Evolutionary conservation across 2,888 invertebrate species (phyloP).

Genomic region (Laothoe populi): DNA sequence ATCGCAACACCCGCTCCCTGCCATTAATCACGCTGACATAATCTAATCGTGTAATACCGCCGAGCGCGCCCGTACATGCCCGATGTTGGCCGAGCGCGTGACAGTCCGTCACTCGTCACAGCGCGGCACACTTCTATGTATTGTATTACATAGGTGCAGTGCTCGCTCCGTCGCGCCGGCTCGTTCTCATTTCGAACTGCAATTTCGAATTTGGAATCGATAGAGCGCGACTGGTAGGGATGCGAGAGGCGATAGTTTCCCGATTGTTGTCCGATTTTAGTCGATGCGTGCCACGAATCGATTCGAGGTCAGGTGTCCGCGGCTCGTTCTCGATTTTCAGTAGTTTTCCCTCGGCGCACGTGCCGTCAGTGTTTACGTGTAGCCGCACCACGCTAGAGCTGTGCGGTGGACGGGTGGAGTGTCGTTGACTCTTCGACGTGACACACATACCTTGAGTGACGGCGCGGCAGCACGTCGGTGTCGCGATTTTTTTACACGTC

Average conservation of each 20-base stretch:
- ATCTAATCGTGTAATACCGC: constrained; percentile 63
- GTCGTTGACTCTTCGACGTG: constrained; percentile 81
- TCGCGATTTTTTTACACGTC: constrained; percentile 59
- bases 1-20: constrained; percentile 64
- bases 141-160: constrained; percentile 73
- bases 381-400: constrained; percentile 37
- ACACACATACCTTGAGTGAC: constrained; percentile 81
- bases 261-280: constrained; percentile 45
- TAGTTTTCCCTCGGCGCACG: constrained; percentile 62
- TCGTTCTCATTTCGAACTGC: constrained; percentile 55
- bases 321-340: constrained; percentile 51
- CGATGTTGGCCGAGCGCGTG: constrained; percentile 70
- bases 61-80: constrained; percentile 51
- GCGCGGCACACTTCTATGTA: constrained; percentile 76
- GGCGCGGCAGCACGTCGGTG: constrained; percentile 63
- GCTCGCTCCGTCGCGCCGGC: constrained; percentile 65
- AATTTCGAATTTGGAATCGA: constrained; percentile 60
- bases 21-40: constrained; percentile 72
- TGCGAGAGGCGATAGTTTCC: constrained; percentile 23
- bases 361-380: constrained; percentile 73
- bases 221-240: constrained; percentile 23
- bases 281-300: constrained; percentile 52
- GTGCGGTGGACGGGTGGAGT: too few relatives aligned
- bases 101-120: constrained; percentile 79
- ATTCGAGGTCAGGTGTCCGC: constrained; percentile 47